Percentiles rank a stretch among this genome's conserved stretches.
Evolutionary conservation across 2,797 vertebrate genomes (phyloP).

Genomic region (Rhinogobio ventralis): DNA sequence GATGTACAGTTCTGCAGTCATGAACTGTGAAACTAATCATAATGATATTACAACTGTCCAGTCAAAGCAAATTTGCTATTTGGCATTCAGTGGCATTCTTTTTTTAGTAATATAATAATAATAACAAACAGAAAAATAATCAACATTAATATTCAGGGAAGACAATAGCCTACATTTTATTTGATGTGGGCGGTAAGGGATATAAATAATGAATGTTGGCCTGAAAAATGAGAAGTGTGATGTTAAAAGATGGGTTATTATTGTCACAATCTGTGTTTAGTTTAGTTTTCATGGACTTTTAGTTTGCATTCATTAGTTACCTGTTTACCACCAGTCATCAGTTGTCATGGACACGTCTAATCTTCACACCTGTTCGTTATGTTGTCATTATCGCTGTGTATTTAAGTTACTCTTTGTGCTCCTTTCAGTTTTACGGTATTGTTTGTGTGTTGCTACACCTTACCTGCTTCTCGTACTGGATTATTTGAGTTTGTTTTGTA

Average conservation of each 20-base stretch:
- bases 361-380: too few relatives aligned
- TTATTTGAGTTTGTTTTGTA: too few relatives aligned
- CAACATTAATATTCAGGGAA: neutral
- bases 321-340: too few relatives aligned
- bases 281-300: too few relatives aligned
- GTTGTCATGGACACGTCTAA: too few relatives aligned
- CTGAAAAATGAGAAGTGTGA: neutral
- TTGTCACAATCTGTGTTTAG: too few relatives aligned
- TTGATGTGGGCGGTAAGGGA: neutral
- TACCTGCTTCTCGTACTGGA: too few relatives aligned
- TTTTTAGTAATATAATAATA: neutral
- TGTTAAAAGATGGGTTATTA: neutral
- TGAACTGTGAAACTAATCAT: neutral
- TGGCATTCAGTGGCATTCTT: neutral
- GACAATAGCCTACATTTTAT: neutral
- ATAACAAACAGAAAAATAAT: neutral
- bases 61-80: neutral
- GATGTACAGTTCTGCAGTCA: neutral
- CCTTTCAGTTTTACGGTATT: too few relatives aligned
- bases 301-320: too few relatives aligned
- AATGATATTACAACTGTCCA: neutral
- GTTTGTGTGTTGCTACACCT: too few relatives aligned
- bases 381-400: too few relatives aligned
- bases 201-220: neutral
- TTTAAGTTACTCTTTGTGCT: too few relatives aligned